Percentiles rank a stretch among this genome's conserved stretches.
phyloP scores from a whole-genome alignment of 2,797 vertebrate genomes.

The Melanotaenia boesemani region DNA sequence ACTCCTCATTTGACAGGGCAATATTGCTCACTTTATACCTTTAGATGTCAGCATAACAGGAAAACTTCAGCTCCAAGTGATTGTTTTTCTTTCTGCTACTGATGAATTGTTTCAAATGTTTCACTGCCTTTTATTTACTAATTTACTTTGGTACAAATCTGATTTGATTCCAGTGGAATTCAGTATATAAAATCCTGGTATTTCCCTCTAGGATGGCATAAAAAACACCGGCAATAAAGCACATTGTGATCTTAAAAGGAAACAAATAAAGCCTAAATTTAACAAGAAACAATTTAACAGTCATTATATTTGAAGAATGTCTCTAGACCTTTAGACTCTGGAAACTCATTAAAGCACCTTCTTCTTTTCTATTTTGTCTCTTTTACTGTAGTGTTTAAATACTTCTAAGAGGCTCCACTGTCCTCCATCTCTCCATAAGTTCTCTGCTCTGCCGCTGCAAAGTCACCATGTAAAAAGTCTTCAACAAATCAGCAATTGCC shows the following conservation, averaged over 20 bases:
- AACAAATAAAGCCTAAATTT: constrained; percentile 68
- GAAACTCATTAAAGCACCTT: constrained; percentile 48
- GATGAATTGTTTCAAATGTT: constrained; percentile 48
- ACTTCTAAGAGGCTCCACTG: constrained; percentile 38
- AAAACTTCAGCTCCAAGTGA: constrained; percentile 28
- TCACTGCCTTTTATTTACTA: constrained; percentile 22
- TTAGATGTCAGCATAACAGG: constrained; percentile 28
- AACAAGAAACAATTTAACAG: constrained; percentile 69
- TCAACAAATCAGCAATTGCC: constrained; percentile 57
- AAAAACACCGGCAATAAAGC: constrained; percentile 60
- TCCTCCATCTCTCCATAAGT: constrained; percentile 13
- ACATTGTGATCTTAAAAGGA: constrained; percentile 61
- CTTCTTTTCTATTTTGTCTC: background rate
- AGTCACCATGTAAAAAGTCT: constrained; percentile 55
- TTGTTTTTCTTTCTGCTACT: constrained; percentile 33
- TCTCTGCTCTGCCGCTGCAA: constrained; percentile 19
- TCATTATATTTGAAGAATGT: constrained; percentile 51
- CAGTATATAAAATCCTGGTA: constrained; percentile 31
- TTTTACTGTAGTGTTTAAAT: constrained; percentile 48
- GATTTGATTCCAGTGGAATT: constrained; percentile 51
- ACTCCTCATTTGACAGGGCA: constrained; percentile 39
- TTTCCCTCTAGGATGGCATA: constrained; percentile 37
- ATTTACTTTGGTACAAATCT: constrained; percentile 46
- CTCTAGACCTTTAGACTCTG: constrained; percentile 56
- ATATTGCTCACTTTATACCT: constrained; percentile 60